Evolutionary conservation across 2,113 vertebrate species (phyloP).

Genomic region (Eclectus roratus): DNA sequence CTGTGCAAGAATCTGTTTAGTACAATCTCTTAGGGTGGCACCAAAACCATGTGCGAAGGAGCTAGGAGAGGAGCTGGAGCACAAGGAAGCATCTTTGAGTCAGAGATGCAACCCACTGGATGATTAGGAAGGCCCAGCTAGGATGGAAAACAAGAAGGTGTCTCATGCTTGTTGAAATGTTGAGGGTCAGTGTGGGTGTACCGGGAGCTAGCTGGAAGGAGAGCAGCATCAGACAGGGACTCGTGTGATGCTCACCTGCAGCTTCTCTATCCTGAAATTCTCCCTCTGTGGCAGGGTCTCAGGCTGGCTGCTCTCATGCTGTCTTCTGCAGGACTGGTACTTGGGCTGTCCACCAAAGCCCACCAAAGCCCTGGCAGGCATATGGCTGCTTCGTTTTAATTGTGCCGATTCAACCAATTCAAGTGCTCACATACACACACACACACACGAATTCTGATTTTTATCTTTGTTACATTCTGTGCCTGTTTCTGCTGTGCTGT

Average conservation of each 20-base stretch:
- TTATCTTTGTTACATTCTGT: neutral
- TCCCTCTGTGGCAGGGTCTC: neutral
- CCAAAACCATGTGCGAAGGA: neutral
- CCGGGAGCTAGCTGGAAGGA: neutral
- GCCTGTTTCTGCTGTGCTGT: neutral
- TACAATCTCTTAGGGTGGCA: neutral
- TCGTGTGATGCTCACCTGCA: neutral
- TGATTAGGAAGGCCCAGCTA: neutral
- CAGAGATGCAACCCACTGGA: neutral
- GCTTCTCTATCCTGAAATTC: neutral
- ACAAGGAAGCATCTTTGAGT: neutral
- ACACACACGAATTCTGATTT: neutral
- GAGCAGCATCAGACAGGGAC: neutral
- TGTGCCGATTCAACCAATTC: neutral
- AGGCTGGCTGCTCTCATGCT: neutral
- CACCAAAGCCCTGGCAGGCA: neutral
- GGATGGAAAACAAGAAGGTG: slow-evolving; percentile 3
- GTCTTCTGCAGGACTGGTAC: neutral
- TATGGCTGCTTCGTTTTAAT: neutral
- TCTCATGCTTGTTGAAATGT: neutral
- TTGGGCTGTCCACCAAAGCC: rapidly evolving
- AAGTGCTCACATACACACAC: rapidly evolving
- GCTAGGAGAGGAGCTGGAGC: neutral
- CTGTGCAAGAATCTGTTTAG: neutral
- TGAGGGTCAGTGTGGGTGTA: neutral